Evolutionary conservation across 2,797 vertebrate species (phyloP).

Genomic region (Gymnothorax javanicus): DNA sequence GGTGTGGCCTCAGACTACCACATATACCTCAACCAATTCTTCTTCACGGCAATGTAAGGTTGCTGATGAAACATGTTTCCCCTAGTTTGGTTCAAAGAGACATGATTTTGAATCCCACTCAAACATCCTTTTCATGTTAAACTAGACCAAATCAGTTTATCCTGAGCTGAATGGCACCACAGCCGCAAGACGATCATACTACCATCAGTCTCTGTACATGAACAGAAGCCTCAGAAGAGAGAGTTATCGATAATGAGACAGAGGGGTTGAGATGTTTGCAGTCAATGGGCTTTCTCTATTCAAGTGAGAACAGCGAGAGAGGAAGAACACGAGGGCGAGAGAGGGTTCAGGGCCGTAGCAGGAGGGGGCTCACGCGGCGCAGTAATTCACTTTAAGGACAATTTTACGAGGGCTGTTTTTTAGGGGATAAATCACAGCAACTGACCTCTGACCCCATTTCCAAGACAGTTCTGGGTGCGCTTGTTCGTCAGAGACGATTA

Average conservation of each 20-base stretch:
- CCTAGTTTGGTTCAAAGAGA: background rate
- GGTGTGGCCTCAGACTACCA: background rate
- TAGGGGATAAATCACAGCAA: slow-evolving; percentile 14
- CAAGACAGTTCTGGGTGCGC: background rate
- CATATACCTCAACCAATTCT: background rate
- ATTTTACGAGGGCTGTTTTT: slow-evolving; percentile 17
- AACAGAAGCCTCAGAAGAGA: slow-evolving; percentile 7
- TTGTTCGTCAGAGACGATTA: slow-evolving; percentile 26
- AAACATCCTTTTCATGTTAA: background rate
- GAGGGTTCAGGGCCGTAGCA: background rate
- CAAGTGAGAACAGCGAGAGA: background rate
- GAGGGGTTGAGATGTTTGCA: slow-evolving; percentile 10
- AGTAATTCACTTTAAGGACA: slow-evolving; percentile 33
- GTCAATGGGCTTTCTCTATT: background rate
- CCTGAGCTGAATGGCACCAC: background rate
- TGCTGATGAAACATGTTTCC: background rate
- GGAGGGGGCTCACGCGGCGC: background rate
- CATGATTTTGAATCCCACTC: background rate
- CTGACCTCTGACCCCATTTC: slow-evolving; percentile 22
- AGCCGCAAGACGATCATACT: background rate
- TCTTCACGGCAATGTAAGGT: background rate
- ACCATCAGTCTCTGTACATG: background rate
- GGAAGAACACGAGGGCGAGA: background rate
- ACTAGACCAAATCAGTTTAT: background rate
- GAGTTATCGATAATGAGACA: slow-evolving; percentile 10